Evolutionary conservation across 2,797 vertebrate genomes (phyloP).

Genomic region (Eutrigla gurnardus): DNA sequence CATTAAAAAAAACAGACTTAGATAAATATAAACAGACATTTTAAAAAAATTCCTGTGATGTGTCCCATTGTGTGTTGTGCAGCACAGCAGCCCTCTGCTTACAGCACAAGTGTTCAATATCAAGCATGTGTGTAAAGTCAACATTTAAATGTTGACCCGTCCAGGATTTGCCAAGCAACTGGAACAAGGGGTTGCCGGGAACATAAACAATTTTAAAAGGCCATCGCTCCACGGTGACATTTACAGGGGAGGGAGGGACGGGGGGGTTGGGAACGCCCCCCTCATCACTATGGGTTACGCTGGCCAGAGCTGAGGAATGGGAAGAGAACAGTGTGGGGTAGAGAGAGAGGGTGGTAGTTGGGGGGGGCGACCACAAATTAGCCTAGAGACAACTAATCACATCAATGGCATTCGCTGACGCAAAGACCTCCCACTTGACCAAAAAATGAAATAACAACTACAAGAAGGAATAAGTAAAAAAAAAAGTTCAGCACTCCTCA

Average conservation of each 20-base stretch:
- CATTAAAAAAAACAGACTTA: slow-evolving; percentile 5
- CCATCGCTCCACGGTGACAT: slow-evolving; percentile 79
- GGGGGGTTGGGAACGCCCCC: slow-evolving; percentile 55
- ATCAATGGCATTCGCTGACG: slow-evolving; percentile 76
- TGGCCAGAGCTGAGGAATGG: slow-evolving; percentile 80
- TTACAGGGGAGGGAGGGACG: slow-evolving; percentile 71
- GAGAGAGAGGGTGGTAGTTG: slow-evolving; percentile 60
- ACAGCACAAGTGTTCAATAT: slow-evolving; percentile 21
- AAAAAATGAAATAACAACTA: slow-evolving; percentile 40
- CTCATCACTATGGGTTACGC: slow-evolving; percentile 83
- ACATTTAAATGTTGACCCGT: slow-evolving; percentile 67
- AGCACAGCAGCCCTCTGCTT: slow-evolving; percentile 27
- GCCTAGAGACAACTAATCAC: slow-evolving; percentile 72
- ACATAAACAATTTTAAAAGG: slow-evolving; percentile 82
- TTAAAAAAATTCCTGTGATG: slow-evolving; percentile 19
- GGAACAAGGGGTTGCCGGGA: slow-evolving; percentile 66
- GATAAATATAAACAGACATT: slow-evolving; percentile 1
- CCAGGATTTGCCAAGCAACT: slow-evolving; percentile 62
- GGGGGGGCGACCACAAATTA: slow-evolving; percentile 63
- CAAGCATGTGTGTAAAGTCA: slow-evolving; percentile 46
- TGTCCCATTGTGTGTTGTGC: slow-evolving; percentile 12
- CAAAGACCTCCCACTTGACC: slow-evolving; percentile 61
- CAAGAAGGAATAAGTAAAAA: slow-evolving; percentile 1
- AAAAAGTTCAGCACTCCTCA: neutral
- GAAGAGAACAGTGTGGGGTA: slow-evolving; percentile 71